Evolutionary conservation across 2,797 vertebrate genomes (phyloP), one percentile per base, ranked within the genome.

Genomic region (Sarcoramphus papa): DNA sequence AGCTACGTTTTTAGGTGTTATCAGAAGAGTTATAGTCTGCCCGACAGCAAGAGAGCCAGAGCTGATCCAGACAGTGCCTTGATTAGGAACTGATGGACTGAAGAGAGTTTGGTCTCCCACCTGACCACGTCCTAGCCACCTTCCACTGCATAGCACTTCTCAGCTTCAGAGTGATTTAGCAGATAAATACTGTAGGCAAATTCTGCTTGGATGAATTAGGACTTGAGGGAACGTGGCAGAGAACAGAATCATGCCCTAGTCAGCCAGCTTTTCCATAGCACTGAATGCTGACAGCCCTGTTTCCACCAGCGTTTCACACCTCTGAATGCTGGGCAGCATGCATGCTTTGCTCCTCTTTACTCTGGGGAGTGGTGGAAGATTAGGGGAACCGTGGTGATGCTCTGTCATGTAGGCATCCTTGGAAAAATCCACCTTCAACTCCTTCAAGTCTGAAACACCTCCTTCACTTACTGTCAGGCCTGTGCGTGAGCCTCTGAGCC

Each of bases 41-140:
- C 63, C 4, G 2, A 15, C 0, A 0, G 23, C 25, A 33, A 7
- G 54, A 76, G 63, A 74, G 35, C 35, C 57, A 67, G 72, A 70
- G 69, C 45, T 80, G 68, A 48, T 74, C 56, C 62, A 73, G 48
- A 47, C 31, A 79, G 33, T 19, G 12, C 48, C 59, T 82, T 65
- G 63, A 14, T 75, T 57, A 75, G 63, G 70, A 95, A 3, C 48
- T 30, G 48, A 17, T 18, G 56, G 21, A 7, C 17, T 74, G 68
- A 63, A 56, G 47, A 62, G 31, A 56, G 25, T 16, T 67, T 76
- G 67, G 8, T 76, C 27, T 95, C 63, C 16, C 24, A 33, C 19
- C 62, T 8, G 23, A 23, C 51, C 40, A 33, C 3, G 0, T 87
- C 86, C 28, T 57, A 43, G 37, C 28, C 51, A 59, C 22, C 27